Conservation (phyloP, 2,113 vertebrate species). For the Jaculus jaculus region DNA sequence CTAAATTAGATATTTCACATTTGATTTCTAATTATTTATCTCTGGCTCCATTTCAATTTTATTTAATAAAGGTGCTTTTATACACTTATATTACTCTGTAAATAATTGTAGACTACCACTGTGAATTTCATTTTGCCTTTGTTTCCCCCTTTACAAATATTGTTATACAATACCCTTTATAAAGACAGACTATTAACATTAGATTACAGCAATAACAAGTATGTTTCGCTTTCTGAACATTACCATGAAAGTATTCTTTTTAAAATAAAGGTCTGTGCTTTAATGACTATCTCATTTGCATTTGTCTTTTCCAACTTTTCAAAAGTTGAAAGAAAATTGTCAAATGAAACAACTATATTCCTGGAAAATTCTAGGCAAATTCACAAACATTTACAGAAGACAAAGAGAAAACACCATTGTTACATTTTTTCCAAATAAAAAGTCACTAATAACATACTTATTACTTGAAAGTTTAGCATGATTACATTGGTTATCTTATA, state of each 20-base stretch:
- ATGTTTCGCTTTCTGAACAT: background rate
- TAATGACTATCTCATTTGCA: conserved; percentile 48
- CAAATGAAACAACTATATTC: conserved; percentile 65
- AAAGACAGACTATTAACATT: conserved; percentile 61
- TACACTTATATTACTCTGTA: conserved; percentile 36
- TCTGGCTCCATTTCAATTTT: conserved; percentile 56
- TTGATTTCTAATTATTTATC: conserved; percentile 64
- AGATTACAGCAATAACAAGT: conserved; percentile 56
- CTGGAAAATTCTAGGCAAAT: conserved; percentile 49
- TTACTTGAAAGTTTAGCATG: conserved; percentile 42
- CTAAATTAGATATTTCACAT: conserved; percentile 67
- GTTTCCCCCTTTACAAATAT: conserved; percentile 51
- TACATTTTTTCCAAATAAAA: conserved; percentile 41
- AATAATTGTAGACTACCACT: conserved; percentile 49
- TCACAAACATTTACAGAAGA: conserved; percentile 52
- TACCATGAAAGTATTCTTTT: conserved; percentile 53
- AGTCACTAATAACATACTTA: conserved; percentile 33
- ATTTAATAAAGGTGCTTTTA: conserved; percentile 33
- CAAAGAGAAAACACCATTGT: conserved; percentile 48
- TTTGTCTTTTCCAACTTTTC: conserved; percentile 50
- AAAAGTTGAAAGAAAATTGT: conserved; percentile 66
- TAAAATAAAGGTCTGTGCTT: conserved; percentile 52
- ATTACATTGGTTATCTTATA: conserved; percentile 43
- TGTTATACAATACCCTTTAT: conserved; percentile 44
- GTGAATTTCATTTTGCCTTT: conserved; percentile 63